Evolutionary conservation across 2,113 vertebrate genomes (phyloP).

Genomic region (Ceratotherium simum): DNA sequence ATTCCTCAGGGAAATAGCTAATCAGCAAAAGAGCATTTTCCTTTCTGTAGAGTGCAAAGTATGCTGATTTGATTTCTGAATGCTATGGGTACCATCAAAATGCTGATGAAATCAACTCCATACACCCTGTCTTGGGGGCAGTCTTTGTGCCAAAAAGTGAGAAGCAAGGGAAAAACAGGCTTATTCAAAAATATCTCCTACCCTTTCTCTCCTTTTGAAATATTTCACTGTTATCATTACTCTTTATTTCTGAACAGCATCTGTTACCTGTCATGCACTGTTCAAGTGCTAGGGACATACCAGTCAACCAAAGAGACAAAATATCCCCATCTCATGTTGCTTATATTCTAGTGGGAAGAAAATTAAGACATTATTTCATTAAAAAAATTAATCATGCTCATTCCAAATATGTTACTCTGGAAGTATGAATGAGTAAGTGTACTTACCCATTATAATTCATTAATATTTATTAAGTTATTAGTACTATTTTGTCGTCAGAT

Average conservation of each 20-base stretch:
- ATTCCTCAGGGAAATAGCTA: slow-evolving; percentile 67
- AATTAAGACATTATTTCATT: not conserved
- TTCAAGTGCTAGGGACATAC: not conserved
- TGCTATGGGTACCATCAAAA: slow-evolving; percentile 20
- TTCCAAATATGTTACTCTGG: not conserved
- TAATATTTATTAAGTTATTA: not conserved
- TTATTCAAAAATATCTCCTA: not conserved
- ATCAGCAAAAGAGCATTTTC: slow-evolving; percentile 70
- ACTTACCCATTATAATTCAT: not conserved
- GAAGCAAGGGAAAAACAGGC: not conserved
- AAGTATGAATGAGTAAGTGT: not conserved
- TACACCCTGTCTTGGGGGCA: not conserved
- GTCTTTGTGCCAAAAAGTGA: not conserved
- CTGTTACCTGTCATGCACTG: not conserved
- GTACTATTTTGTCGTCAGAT: not conserved
- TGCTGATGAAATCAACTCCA: slow-evolving; percentile 70
- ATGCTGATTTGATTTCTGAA: slow-evolving; percentile 75
- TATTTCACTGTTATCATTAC: not conserved
- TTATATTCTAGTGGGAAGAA: not conserved
- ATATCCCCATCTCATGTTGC: not conserved
- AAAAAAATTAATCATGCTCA: not conserved
- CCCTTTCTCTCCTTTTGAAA: not conserved
- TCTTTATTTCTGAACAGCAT: not conserved
- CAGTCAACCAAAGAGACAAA: not conserved
- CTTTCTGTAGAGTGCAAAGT: not conserved